Conservation (phyloP, 2,113 vertebrate species). For the Reinhardtius hippoglossoides region DNA sequence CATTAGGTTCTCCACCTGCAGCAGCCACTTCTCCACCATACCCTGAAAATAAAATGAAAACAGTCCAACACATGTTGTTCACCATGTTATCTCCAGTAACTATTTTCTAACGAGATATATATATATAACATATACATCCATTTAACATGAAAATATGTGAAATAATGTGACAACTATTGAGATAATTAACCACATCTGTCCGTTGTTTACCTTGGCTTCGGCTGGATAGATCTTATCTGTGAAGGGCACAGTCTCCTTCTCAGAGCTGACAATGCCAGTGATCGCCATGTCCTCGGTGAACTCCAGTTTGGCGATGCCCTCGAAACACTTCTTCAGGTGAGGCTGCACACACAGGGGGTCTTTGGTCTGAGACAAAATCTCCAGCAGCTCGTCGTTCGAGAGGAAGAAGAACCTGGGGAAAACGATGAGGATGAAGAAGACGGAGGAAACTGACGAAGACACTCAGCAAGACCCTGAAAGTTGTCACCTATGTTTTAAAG, state of each 20-base stretch:
- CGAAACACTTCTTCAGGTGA: conserved; percentile 95
- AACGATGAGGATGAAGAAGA: background rate
- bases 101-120: background rate
- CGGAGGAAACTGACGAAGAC: background rate
- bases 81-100: too few species aligned
- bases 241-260: conserved; percentile 89
- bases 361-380: conserved; percentile 95
- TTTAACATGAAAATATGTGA: background rate
- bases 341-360: conserved; percentile 92
- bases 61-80: background rate
- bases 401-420: conserved; percentile 91
- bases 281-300: conserved; percentile 87
- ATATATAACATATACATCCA: background rate
- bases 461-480: background rate
- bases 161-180: too few species aligned
- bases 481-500: background rate
- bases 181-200: too few species aligned
- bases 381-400: conserved; percentile 93
- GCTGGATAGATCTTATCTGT: conserved; percentile 85
- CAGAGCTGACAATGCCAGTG: conserved; percentile 91
- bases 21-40: conserved; percentile 96
- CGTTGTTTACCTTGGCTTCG: conserved; percentile 85
- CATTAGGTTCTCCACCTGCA: conserved; percentile 91
- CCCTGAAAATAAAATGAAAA: conserved; percentile 76
- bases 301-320: conserved; percentile 91